Percentiles rank a stretch among this genome's conserved stretches.
These are phyloP conservation scores for Heliconius charithonia DNA, from an alignment of 2,888 invertebrate species.

Conservation along the genomic window DNA sequence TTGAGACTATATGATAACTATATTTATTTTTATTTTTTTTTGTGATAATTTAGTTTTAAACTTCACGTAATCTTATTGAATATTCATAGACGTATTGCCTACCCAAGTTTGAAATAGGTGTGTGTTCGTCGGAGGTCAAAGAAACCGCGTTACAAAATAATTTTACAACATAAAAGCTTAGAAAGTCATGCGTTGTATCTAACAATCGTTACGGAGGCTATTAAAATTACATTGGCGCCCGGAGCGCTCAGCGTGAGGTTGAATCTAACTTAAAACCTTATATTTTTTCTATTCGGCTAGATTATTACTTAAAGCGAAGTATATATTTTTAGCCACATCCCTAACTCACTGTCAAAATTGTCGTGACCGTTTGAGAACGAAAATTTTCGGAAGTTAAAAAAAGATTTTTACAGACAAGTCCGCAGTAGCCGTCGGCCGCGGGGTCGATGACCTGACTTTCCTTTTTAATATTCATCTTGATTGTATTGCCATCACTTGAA, in stretches of 20 bases:
- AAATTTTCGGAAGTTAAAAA: conserved; percentile 67
- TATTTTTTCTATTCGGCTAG: conserved; percentile 56
- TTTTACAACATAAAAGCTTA: conserved; percentile 55
- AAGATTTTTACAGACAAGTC: conserved; percentile 64
- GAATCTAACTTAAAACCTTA: conserved; percentile 48
- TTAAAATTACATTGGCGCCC: conserved; percentile 55
- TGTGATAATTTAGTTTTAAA: conserved; percentile 1
- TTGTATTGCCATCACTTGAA: conserved; percentile 65
- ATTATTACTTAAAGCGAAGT: conserved; percentile 32
- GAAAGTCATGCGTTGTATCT: conserved; percentile 59
- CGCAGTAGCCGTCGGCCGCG: conserved; percentile 61
- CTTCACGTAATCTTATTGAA: not conserved
- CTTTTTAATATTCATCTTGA: conserved; percentile 70
- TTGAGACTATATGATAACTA: conserved; percentile 15
- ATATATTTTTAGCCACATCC: conserved; percentile 46
- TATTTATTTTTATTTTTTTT: conserved; percentile 20
- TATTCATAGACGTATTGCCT: not conserved
- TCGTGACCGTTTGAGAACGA: conserved; percentile 58
- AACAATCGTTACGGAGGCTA: conserved; percentile 61
- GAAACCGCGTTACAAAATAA: conserved; percentile 48
- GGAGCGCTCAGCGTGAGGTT: conserved; percentile 54
- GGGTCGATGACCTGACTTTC: conserved; percentile 76
- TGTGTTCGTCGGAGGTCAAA: conserved; percentile 37
- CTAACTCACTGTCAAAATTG: conserved; percentile 55
- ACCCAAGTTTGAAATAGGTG: conserved; percentile 5